Conservation (phyloP, 2,113 vertebrate genomes). For the Crocuta crocuta region DNA sequence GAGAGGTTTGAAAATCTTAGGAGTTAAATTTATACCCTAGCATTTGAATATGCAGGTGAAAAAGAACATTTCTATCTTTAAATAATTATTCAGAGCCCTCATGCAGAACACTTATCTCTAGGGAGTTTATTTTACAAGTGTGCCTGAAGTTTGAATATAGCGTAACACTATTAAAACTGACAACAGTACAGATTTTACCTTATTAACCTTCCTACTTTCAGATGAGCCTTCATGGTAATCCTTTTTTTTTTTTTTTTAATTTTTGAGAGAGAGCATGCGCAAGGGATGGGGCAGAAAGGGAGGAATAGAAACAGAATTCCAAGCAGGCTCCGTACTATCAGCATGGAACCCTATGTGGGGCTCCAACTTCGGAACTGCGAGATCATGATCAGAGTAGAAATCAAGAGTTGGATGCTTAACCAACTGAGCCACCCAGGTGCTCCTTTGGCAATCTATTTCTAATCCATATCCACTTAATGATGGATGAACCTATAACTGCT, state of each 20-base stretch:
- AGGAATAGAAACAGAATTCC: not conserved
- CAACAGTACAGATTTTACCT: not conserved
- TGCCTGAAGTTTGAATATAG: conserved; percentile 5
- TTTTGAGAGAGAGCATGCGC: not conserved
- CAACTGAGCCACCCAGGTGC: not conserved
- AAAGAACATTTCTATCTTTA: not conserved
- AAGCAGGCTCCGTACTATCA: not conserved
- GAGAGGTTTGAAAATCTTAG: not conserved
- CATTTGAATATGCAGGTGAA: not conserved
- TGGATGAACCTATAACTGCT: not conserved
- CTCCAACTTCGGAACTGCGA: not conserved
- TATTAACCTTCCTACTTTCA: not conserved
- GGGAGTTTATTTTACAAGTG: not conserved
- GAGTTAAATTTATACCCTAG: not conserved
- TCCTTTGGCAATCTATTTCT: not conserved
- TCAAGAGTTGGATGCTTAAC: not conserved
- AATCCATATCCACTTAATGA: not conserved
- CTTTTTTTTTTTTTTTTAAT: not conserved
- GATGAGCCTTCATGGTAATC: not conserved
- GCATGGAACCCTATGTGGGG: not conserved
- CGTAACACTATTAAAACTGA: not conserved
- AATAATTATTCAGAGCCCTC: conserved; percentile 19
- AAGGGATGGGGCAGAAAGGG: not conserved
- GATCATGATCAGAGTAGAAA: not conserved
- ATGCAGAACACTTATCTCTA: not conserved